phyloP scores from a whole-genome alignment of 2,113 vertebrate genomes.

The Oceanites oceanicus region DNA sequence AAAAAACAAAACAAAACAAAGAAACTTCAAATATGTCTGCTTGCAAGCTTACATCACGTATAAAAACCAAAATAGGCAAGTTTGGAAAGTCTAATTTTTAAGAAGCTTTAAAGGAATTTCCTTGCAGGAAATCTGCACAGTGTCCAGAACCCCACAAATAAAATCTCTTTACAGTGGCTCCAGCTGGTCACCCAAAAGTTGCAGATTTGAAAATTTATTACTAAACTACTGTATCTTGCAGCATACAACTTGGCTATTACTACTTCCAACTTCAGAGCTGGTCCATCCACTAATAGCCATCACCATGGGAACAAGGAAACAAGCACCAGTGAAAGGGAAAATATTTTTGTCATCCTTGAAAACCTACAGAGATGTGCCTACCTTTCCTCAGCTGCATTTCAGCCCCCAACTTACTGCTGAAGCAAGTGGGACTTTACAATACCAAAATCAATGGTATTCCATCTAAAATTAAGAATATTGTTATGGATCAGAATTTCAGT shows the following conservation, averaged over 20 bases:
- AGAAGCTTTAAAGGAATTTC: not conserved
- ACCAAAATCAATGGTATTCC: not conserved
- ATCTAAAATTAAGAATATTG: not conserved
- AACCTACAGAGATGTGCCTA: not conserved
- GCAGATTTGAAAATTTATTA: not conserved
- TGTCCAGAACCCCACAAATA: not conserved
- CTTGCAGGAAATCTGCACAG: not conserved
- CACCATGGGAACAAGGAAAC: constrained; percentile 25
- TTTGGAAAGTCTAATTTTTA: not conserved
- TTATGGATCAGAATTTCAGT: not conserved
- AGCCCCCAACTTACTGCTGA: not conserved
- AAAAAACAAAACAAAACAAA: not conserved
- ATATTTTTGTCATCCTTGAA: not conserved
- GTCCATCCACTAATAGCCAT: not conserved
- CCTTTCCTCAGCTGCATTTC: not conserved
- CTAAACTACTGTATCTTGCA: not conserved
- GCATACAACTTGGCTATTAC: not conserved
- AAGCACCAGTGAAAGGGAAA: not conserved
- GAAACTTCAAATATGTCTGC: not conserved
- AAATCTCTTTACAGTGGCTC: not conserved
- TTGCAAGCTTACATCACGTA: not conserved
- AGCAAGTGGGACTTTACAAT: not conserved
- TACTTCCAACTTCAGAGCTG: not conserved
- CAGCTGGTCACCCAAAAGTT: not conserved
- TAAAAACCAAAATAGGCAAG: not conserved